Base-by-base conservation (phyloP, 2,888 invertebrate species). In the Drosophila leonis region DNA sequence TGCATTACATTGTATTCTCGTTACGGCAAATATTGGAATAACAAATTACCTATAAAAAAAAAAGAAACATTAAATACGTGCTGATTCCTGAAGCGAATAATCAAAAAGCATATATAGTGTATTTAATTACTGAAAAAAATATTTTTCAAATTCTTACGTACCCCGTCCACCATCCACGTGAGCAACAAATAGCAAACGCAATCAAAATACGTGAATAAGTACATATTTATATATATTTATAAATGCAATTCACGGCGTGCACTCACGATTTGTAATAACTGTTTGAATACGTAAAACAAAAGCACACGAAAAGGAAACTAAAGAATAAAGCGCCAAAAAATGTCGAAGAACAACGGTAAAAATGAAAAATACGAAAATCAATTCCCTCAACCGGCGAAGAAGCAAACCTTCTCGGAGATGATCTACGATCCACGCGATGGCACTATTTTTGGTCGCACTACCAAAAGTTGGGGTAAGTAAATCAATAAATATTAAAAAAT, bases 391-490 rank as follows among this genome's bases (percentile, higher is more conserved):
- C 90, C 91, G 18, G 85, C 90, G 29, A 86, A 83, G 57, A 91
- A 91, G 65, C 78, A 87, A 74, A 78, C 90, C 4, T 67, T 90
- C 15, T 51, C 73, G 9, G 65, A 93, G 78, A 79, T 92, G 60
- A 46, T 93, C 42, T 91, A 92, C 72, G 86, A 93, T 82, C 85
- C 89, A 27, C 73, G 86, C 41, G 85, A 91, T 20, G 91, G 92
- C 39, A 82, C 91, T 15, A 74, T 90, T 65, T 86, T 91, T 33
- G 93, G 93, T 18, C 91, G 93, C 35, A 92, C 93, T 46, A 72
- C 72, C 15, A 87, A 82, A 72, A 93, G 89, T 86, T 93, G 93
- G 93, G 91, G 93, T 93, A 87, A 93, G 92, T 89, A 7, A 13
- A 12, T 7, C 31, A 44, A 35, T 10, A 12, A 20, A 15, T 52